phyloP scores from a whole-genome alignment of 2,888 invertebrate genomes.

The Lithophane ornitopus region DNA sequence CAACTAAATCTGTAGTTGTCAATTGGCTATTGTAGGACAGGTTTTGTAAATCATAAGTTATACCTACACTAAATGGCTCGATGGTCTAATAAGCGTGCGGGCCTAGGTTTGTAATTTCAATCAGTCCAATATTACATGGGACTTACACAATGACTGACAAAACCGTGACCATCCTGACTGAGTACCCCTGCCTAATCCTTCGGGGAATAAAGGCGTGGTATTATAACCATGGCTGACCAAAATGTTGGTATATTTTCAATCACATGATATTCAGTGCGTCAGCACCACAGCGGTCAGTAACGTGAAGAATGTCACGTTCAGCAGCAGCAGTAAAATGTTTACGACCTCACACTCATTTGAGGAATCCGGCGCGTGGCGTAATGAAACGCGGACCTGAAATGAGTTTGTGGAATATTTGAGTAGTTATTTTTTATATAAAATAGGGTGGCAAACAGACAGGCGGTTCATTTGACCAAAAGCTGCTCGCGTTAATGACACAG shows the following conservation, averaged over 20 bases:
- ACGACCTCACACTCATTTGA: conserved; percentile 50
- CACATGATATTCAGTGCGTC: conserved; percentile 3
- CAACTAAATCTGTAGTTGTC: no score
- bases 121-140: no score
- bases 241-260: conserved; percentile 22
- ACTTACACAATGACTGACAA: not conserved
- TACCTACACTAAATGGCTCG: not conserved
- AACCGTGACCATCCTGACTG: not conserved
- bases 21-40: not conserved
- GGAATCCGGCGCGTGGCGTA: conserved; percentile 34
- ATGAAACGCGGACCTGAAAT: conserved; percentile 39
- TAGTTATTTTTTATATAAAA: conserved; percentile 3
- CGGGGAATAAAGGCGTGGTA: not conserved
- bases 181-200: not conserved
- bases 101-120: no score
- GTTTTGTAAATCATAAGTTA: not conserved
- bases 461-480: not conserved
- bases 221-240: not conserved
- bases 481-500: not conserved
- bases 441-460: not conserved
- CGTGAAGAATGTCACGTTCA: conserved; percentile 53
- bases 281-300: conserved; percentile 49
- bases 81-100: not conserved
- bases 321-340: conserved; percentile 57
- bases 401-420: conserved; percentile 38